A percentile compares a stretch with the other conserved stretches of the same genome.
These are phyloP conservation scores for Sprattus sprattus DNA, from an alignment of 2,113 vertebrate genomes.

Conservation along the genomic window DNA sequence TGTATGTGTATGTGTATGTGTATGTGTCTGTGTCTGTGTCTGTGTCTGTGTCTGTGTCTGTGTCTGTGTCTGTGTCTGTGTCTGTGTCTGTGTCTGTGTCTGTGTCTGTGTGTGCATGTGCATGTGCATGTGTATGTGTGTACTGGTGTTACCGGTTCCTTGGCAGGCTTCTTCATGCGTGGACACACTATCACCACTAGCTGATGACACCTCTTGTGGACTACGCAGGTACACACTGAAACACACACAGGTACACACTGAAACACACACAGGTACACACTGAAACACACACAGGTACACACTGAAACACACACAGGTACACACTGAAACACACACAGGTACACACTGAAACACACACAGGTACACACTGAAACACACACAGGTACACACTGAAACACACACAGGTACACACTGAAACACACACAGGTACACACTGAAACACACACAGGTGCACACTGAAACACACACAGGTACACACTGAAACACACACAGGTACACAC, in stretches of 20 bases:
- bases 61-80: not conserved
- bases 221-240: slow-evolving; percentile 94
- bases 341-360: no score
- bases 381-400: no score
- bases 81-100: not conserved
- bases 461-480: no score
- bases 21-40: no score
- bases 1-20: not conserved
- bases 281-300: not conserved
- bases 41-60: not conserved
- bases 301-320: slow-evolving; percentile 14
- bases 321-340: not conserved
- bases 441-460: not conserved
- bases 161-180: slow-evolving; percentile 84
- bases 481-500: no score
- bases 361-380: no score
- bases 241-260: not conserved
- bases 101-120: not conserved
- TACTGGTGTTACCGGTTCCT: slow-evolving; percentile 70
- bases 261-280: slow-evolving; percentile 34
- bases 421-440: no score
- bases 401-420: no score
- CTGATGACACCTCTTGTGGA: slow-evolving; percentile 96
- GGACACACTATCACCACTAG: slow-evolving; percentile 93
- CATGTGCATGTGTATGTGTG: not conserved